Evolutionary conservation across 2,888 invertebrate species (phyloP).

Genomic region (Patella depressa): DNA sequence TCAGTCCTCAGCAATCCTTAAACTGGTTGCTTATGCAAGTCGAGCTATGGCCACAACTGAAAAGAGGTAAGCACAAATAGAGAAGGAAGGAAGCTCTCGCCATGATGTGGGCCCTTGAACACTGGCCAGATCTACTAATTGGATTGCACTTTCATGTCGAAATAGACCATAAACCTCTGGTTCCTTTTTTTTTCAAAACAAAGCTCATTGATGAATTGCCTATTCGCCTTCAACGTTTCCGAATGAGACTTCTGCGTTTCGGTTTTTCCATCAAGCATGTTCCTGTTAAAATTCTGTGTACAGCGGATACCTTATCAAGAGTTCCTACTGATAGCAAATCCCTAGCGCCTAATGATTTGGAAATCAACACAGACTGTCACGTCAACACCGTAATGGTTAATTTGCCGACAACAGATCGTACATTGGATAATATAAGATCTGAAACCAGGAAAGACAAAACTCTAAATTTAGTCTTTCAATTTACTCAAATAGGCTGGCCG

Average conservation of each 20-base stretch:
- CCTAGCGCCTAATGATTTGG: neutral
- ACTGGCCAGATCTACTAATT: constrained; percentile 5
- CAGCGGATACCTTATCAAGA: constrained; percentile 20
- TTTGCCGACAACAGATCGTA: neutral
- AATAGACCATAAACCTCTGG: neutral
- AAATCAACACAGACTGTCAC: neutral
- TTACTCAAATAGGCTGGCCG: neutral
- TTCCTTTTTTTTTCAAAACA: neutral
- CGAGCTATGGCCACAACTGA: neutral
- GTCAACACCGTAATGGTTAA: neutral
- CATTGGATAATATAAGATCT: neutral
- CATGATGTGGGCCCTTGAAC: constrained; percentile 24
- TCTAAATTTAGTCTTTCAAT: neutral
- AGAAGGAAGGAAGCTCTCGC: neutral
- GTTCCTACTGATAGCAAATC: neutral
- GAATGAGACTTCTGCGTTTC: neutral
- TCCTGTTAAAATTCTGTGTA: constrained; percentile 24
- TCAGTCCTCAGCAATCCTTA: constrained; percentile 31
- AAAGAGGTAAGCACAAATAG: neutral
- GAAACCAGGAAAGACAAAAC: neutral
- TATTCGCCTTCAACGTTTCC: neutral
- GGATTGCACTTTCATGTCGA: neutral
- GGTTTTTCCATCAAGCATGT: constrained; percentile 3
- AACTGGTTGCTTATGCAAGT: neutral
- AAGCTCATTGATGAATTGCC: neutral